Evolutionary conservation across 2,888 invertebrate species (phyloP).

Genomic region (Eilema griseolum): DNA sequence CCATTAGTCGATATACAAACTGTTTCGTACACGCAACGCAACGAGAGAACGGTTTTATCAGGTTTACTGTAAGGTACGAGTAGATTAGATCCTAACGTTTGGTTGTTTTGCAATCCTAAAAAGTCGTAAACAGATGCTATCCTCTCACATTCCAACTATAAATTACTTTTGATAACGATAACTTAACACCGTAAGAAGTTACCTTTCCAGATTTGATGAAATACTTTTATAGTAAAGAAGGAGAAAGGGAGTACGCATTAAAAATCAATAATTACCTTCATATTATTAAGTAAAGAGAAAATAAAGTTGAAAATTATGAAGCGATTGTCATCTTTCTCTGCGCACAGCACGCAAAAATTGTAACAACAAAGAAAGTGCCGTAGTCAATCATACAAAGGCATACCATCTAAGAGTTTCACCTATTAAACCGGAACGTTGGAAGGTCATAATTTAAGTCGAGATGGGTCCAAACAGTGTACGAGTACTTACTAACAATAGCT

Average conservation of each 20-base stretch:
- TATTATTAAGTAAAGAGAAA: slow-evolving; percentile 30
- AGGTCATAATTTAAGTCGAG: slow-evolving; percentile 72
- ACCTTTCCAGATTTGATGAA: neutral
- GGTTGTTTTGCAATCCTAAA: slow-evolving; percentile 31
- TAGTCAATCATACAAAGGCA: slow-evolving; percentile 55
- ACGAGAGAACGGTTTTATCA: slow-evolving; percentile 53
- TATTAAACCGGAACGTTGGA: slow-evolving; percentile 51
- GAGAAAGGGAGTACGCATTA: slow-evolving; percentile 23
- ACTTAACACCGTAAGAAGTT: slow-evolving; percentile 16
- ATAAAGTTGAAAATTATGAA: slow-evolving; percentile 25
- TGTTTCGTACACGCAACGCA: slow-evolving; percentile 58
- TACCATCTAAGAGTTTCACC: slow-evolving; percentile 56
- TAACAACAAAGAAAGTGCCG: slow-evolving; percentile 64
- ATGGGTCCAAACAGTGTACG: slow-evolving; percentile 60
- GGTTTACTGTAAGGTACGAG: slow-evolving; percentile 50
- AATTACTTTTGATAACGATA: slow-evolving; percentile 16
- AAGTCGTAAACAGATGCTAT: slow-evolving; percentile 2
- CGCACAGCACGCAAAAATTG: slow-evolving; percentile 44
- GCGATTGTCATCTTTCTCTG: slow-evolving; percentile 28
- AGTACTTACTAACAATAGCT: slow-evolving; percentile 65
- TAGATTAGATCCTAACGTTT: slow-evolving; percentile 43
- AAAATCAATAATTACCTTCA: slow-evolving; percentile 28
- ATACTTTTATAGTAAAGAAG: slow-evolving; percentile 4
- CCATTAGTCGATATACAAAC: slow-evolving; percentile 60
- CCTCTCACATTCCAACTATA: slow-evolving; percentile 18